Conservation (phyloP, 2,888 invertebrate species). For the Acleris literana region DNA sequence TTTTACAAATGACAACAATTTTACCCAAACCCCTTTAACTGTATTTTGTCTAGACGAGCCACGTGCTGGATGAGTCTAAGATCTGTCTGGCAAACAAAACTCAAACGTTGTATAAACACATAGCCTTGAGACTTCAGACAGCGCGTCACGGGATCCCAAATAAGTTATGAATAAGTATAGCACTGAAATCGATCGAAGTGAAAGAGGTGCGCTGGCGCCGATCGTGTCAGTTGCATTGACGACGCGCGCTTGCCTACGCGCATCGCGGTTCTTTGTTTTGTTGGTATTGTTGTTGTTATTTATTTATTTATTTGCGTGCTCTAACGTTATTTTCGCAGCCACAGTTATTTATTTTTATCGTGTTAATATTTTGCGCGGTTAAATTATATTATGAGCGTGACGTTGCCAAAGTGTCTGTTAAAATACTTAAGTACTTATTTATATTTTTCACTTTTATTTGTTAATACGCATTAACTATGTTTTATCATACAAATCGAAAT, state of each 20-base stretch:
- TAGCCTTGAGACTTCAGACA: too few relatives aligned
- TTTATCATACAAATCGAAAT: too few relatives aligned
- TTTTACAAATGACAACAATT: too few relatives aligned
- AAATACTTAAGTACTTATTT: neutral
- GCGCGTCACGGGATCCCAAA: slow-evolving; percentile 18
- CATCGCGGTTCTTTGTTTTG: slow-evolving; percentile 49
- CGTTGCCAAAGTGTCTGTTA: neutral
- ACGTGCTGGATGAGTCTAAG: too few relatives aligned
- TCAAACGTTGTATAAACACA: too few relatives aligned
- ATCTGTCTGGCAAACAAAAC: too few relatives aligned
- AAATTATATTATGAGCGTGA: neutral
- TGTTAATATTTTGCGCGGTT: neutral
- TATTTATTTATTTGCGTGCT: slow-evolving; percentile 19
- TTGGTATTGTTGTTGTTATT: slow-evolving; percentile 42
- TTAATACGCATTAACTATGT: neutral
- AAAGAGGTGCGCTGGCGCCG: slow-evolving; percentile 68
- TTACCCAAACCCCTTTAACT: too few relatives aligned
- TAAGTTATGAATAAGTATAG: slow-evolving; percentile 42
- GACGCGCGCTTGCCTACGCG: slow-evolving; percentile 65
- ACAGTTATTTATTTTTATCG: too few relatives aligned
- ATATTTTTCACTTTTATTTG: neutral
- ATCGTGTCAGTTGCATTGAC: slow-evolving; percentile 63
- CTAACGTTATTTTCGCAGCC: too few relatives aligned
- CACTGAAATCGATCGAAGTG: slow-evolving; percentile 62
- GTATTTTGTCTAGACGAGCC: too few relatives aligned